These are phyloP conservation scores for Conus canariensis DNA, from an alignment of 2,888 invertebrate genomes.

Conservation along the genomic window DNA sequence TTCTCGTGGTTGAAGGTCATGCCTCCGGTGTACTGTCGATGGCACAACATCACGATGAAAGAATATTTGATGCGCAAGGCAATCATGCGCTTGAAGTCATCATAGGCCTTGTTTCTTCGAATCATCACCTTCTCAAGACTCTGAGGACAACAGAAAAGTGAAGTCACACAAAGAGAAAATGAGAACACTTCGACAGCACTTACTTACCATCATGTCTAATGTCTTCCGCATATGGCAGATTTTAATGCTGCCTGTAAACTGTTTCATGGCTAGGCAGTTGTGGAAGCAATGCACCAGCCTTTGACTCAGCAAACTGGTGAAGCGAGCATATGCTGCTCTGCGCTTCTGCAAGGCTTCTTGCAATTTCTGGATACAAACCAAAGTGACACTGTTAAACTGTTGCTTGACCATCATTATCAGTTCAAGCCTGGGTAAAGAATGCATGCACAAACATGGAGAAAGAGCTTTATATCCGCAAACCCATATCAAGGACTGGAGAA, in stretches of 20 bases:
- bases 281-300: constrained; percentile 3
- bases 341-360: constrained; percentile 15
- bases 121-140: constrained; percentile 66
- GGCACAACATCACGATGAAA: constrained; percentile 73
- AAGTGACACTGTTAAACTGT: neutral
- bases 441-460: neutral
- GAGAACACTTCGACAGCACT: neutral
- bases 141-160: constrained; percentile 50
- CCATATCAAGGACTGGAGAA: too few relatives aligned
- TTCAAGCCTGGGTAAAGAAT: too few relatives aligned
- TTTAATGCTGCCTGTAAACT: neutral
- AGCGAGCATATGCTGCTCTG: neutral
- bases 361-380: constrained; percentile 30
- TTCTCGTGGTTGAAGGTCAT: constrained; percentile 76
- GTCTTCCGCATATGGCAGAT: neutral
- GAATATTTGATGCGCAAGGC: constrained; percentile 71
- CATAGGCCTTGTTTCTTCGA: constrained; percentile 67
- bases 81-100: constrained; percentile 68
- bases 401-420: too few relatives aligned
- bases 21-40: constrained; percentile 75
- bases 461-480: neutral
- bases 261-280: neutral
- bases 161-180: constrained; percentile 39
- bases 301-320: neutral
- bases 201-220: constrained; percentile 29